phyloP scores from a whole-genome alignment of 2,888 invertebrate genomes.

The Pyrrhia umbra region DNA sequence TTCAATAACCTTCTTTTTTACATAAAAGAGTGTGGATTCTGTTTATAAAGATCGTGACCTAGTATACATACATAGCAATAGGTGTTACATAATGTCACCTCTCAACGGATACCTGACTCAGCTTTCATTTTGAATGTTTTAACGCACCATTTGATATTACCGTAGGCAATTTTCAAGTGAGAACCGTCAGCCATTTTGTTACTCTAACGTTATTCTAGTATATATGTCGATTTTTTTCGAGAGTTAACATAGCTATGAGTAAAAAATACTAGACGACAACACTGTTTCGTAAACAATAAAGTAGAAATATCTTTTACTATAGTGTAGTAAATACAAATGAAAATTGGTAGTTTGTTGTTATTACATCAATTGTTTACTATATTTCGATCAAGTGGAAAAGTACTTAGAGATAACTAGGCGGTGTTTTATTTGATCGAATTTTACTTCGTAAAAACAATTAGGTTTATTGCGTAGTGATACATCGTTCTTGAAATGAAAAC shows the following conservation, averaged over 20 bases:
- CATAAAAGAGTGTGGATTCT: neutral
- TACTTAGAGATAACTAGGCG: neutral
- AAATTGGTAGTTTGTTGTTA: too few relatives aligned
- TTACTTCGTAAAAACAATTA: neutral
- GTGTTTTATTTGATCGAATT: neutral
- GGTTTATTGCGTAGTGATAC: neutral
- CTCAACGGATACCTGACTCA: slow-evolving; percentile 41
- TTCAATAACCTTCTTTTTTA: neutral
- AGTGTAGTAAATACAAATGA: neutral
- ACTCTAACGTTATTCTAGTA: slow-evolving; percentile 27
- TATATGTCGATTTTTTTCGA: slow-evolving; percentile 6
- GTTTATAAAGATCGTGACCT: slow-evolving; percentile 6
- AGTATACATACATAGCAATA: slow-evolving; percentile 13
- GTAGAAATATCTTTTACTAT: neutral
- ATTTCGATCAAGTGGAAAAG: neutral
- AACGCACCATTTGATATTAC: slow-evolving; percentile 53
- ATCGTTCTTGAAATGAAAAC: too few relatives aligned
- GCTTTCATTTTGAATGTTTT: slow-evolving; percentile 55
- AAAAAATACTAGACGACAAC: neutral
- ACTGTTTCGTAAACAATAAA: neutral
- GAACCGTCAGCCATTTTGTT: slow-evolving; percentile 36
- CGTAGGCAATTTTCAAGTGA: slow-evolving; percentile 42
- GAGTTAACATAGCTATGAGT: slow-evolving; percentile 6
- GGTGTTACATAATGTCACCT: slow-evolving; percentile 14
- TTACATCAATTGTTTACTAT: neutral